Evolutionary conservation across 2,113 vertebrate species (phyloP).

Genomic region (Thunnus thynnus): DNA sequence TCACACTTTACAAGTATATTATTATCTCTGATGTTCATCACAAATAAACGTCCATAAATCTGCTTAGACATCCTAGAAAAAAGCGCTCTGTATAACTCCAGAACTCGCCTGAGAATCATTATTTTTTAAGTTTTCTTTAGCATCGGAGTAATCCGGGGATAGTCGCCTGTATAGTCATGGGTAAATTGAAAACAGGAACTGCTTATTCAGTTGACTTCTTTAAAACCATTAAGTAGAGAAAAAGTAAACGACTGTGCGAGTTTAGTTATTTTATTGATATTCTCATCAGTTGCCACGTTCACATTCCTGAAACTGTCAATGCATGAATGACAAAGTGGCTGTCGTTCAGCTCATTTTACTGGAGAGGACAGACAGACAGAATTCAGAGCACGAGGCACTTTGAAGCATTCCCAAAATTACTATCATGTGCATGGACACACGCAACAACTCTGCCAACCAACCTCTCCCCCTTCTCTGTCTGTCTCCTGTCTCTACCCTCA

Average conservation of each 20-base stretch:
- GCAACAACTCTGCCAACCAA: conserved; percentile 1
- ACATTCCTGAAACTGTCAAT: not conserved
- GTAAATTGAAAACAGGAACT: too few relatives aligned
- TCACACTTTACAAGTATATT: too few relatives aligned
- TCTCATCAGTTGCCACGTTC: not conserved
- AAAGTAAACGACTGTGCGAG: not conserved
- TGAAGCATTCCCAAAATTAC: conserved; percentile 26
- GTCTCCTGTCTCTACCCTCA: conserved; percentile 19
- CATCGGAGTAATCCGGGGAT: too few relatives aligned
- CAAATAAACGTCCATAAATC: too few relatives aligned
- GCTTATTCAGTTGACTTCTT: too few relatives aligned
- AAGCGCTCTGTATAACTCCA: too few relatives aligned
- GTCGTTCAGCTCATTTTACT: not conserved
- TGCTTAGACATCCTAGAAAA: too few relatives aligned
- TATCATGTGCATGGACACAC: conserved; percentile 22
- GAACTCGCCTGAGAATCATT: too few relatives aligned
- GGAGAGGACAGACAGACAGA: not conserved
- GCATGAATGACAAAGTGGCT: not conserved
- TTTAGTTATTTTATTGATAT: not conserved
- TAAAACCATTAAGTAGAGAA: not conserved
- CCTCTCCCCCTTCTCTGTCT: not conserved
- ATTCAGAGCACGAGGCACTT: conserved; percentile 20
- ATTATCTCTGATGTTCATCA: too few relatives aligned
- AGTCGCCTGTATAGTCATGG: too few relatives aligned
- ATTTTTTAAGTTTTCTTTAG: too few relatives aligned